These are phyloP conservation scores for Diabrotica undecimpunctata DNA, from an alignment of 1,140 invertebrate genomes.

Conservation along the genomic window DNA sequence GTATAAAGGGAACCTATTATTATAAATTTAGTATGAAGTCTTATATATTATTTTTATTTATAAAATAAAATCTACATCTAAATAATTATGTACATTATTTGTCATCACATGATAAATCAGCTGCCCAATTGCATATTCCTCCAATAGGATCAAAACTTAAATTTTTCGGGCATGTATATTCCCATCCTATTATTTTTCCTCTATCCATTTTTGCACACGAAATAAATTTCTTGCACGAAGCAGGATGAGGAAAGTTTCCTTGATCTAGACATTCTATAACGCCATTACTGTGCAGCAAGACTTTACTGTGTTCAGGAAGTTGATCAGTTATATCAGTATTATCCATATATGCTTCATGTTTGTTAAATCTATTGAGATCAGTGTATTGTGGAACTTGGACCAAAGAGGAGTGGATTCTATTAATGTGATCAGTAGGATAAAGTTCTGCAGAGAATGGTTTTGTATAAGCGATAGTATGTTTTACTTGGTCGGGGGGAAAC, in stretches of 20 bases:
- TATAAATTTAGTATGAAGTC: no score
- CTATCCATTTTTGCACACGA: slow-evolving; percentile 79
- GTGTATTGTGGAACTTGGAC: no score
- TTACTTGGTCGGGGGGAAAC: background rate
- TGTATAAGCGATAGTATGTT: background rate
- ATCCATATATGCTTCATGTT: no score
- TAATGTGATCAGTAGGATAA: no score
- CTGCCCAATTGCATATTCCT: slow-evolving; percentile 85
- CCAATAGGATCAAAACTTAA: slow-evolving; percentile 83
- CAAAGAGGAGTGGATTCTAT: no score
- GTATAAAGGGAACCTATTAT: no score
- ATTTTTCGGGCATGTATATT: slow-evolving; percentile 80
- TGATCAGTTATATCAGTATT: slow-evolving; percentile 35
- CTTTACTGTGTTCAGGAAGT: slow-evolving; percentile 43
- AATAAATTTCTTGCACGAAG: slow-evolving; percentile 84
- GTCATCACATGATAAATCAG: slow-evolving; percentile 67
- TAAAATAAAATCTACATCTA: no score
- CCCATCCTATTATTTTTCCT: slow-evolving; percentile 72
- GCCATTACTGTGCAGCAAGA: slow-evolving; percentile 54
- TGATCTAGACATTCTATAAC: slow-evolving; percentile 78
- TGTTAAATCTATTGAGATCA: no score
- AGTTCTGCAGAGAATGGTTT: background rate
- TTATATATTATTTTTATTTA: no score
- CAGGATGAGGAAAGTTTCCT: slow-evolving; percentile 84
- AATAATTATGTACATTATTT: background rate